These are phyloP conservation scores for Emydura subglobosa DNA, from an alignment of 2,113 vertebrate species.

Conservation along the genomic window DNA sequence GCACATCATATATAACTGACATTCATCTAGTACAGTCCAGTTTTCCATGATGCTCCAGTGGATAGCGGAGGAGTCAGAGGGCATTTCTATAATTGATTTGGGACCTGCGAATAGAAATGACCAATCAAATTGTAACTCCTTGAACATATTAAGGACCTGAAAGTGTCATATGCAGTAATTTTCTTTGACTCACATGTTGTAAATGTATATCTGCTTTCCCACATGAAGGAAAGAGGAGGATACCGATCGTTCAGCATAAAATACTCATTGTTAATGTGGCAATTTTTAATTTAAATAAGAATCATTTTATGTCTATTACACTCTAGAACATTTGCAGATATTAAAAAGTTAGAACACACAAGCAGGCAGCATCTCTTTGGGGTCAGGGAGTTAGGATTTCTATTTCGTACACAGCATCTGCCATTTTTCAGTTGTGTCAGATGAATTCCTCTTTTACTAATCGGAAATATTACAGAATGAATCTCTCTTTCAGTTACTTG, in stretches of 20 bases:
- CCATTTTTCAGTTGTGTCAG: background rate
- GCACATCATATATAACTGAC: background rate
- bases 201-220: background rate
- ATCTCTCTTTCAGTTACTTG: conserved; percentile 14
- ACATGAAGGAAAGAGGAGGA: rapidly evolving
- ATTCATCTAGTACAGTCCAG: background rate
- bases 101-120: background rate
- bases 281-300: conserved; percentile 23
- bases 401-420: conserved; percentile 20
- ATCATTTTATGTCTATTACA: background rate
- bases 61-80: background rate
- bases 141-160: background rate
- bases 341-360: background rate
- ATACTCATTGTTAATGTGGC: background rate
- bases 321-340: background rate
- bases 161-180: background rate
- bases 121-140: background rate
- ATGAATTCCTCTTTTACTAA: conserved; percentile 48
- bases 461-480: conserved; percentile 21
- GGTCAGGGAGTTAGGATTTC: conserved; percentile 34
- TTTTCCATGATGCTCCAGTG: background rate
- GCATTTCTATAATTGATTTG: background rate
- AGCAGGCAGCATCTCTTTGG: background rate
- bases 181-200: background rate
- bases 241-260: background rate